phyloP scores from a whole-genome alignment of 2,888 invertebrate species.

The Pyrgus malvae region DNA sequence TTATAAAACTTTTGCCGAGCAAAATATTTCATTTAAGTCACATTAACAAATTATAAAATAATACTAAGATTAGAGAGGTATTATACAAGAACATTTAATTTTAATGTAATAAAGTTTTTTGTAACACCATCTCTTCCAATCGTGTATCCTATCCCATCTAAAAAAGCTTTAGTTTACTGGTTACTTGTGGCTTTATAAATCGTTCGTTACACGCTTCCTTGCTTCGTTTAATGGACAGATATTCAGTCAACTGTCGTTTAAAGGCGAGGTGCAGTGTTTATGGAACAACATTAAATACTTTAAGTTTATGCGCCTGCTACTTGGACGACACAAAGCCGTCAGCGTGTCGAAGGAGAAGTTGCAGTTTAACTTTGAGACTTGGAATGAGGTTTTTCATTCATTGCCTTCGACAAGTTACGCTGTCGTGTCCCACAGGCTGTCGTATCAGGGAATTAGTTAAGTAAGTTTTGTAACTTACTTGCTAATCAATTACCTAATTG shows the following conservation, averaged over 20 bases:
- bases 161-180: no score
- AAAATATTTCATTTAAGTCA: no score
- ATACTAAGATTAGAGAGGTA: no score
- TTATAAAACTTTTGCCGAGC: no score
- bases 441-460: not conserved
- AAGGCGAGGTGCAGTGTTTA: not conserved
- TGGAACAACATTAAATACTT: constrained; percentile 1
- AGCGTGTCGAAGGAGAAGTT: constrained; percentile 1
- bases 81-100: no score
- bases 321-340: constrained; percentile 2
- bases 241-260: not conserved
- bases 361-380: constrained; percentile 1
- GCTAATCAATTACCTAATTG: not conserved
- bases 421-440: not conserved
- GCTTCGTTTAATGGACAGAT: not conserved
- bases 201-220: not conserved
- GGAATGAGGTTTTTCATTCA: constrained; percentile 14
- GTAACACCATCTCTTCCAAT: no score
- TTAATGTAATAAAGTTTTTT: no score
- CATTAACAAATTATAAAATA: no score
- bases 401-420: constrained; percentile 1
- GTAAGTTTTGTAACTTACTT: not conserved
- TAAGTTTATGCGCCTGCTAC: not conserved
- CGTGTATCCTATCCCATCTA: no score
- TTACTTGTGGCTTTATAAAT: not conserved